Evolutionary conservation across 2,888 invertebrate genomes (phyloP), one percentile per base, ranked within the genome.

Genomic region (Hypena proboscidalis): DNA sequence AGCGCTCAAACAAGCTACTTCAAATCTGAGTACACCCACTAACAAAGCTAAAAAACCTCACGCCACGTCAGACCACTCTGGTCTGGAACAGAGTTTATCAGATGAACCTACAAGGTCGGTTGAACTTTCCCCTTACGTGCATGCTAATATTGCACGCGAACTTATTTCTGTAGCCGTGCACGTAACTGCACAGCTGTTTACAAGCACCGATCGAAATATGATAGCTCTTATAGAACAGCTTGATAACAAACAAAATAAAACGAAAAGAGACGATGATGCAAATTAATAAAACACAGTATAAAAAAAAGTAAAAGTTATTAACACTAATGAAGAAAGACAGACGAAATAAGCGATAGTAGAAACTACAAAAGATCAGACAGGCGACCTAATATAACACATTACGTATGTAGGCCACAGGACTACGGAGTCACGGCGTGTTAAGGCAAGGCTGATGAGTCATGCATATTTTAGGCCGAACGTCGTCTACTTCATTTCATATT

Each of bases 61-160:
- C 10, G 30, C 35, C 35, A 38, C 23, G 38, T 54, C 13, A 44
- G 23, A 31, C 33, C 22, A 44, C 38, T 47, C 51, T 43, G 9
- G 31, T 36, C 50, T 27, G 25, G 25, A 57, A 46, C 43, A 38
- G n/a, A 22, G 39, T 49, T 51, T 51, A 61, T 61, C 58, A 36
- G 58, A 61, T 53, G 50, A 51, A 62, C 52, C 56, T 60, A 56
- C 74, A 81, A 79, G 80, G 82, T 69, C 73, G 58, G 46, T 57
- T 57, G 54, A 72, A 76, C 79, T 79, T 81, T 81, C 74, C 67
- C 75, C 70, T 72, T 41, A 57, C 69, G 47, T 53, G 57, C 46
- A 60, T 52, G 51, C 45, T 43, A 53, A 57, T 57, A 55, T 40
- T 55, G 46, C 72, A 73, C 70, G 72, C 70, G 21, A 72, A 51